Base-by-base conservation (phyloP, 2,113 vertebrate genomes). In the Asarcornis scutulata region DNA sequence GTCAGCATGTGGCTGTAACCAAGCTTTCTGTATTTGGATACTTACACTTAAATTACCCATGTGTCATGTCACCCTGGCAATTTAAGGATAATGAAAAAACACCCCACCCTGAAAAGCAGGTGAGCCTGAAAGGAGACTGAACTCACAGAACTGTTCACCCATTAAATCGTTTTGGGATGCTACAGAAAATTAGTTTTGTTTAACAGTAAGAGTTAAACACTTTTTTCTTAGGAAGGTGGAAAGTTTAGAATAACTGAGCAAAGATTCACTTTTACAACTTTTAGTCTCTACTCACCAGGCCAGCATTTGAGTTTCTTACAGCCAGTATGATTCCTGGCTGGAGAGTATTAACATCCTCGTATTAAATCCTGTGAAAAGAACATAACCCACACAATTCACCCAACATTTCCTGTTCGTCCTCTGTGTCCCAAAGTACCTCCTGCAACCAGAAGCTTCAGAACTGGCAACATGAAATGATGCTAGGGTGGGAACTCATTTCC, bases 401-500 rank as follows among this genome's bases (percentile, higher is more conserved):
- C 17, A 67, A 1, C 1, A 1, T 16, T 58, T 82, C 80, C 62
- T n/a, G 2, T 25, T 68, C 48, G 29, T 13, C 11, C 5, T 22
- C 4, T 7, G 4, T 18, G 17, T 69, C 87, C 62, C 9, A 52
- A 66, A 76, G 1, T 13, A 50, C 12, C 21, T 50, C 71, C 2
- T 0, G 0, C 17, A 85, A 36, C 1, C 0, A 22, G 13, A 88
- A 71, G 13, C 31, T 78, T 84, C 20, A 40, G 27, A 88, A 80
- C 7, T 0, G 1, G 9, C 4, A 63, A n/a, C 21, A 26, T 3
- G 1, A 11, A 56, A 22, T 11, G 9, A 9, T 1, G 2, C 11
- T 16, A 64, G 5, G 4, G 7, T 40, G 4, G 5, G 9, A 85
- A 89, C 0, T 0, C 1, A 0, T 4, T 17, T 7, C 4, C n/a